Evolutionary conservation across 2,113 vertebrate genomes (phyloP).

Genomic region (Myotis yumanensis): DNA sequence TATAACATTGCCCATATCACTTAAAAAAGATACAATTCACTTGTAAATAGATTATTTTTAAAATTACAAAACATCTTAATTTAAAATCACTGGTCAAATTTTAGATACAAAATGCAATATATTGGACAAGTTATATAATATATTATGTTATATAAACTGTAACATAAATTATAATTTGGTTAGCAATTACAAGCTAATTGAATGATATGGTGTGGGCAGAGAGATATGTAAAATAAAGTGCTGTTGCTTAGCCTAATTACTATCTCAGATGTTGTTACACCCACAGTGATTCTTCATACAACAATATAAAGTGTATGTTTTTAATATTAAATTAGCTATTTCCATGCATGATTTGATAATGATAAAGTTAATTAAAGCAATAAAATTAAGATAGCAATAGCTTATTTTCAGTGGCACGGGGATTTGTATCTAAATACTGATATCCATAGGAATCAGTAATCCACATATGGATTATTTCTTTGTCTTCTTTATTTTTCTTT

Average conservation of each 20-base stretch:
- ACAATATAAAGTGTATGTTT: constrained; percentile 61
- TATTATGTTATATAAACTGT: constrained; percentile 43
- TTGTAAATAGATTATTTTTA: constrained; percentile 3
- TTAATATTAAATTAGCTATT: constrained; percentile 76
- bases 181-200: constrained; percentile 76
- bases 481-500: background rate
- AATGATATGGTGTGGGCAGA: constrained; percentile 62
- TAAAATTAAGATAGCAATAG: constrained; percentile 57
- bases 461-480: background rate
- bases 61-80: constrained; percentile 3
- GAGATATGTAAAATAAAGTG: constrained; percentile 71
- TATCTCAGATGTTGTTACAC: constrained; percentile 59
- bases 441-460: background rate
- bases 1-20: background rate
- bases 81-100: constrained; percentile 54
- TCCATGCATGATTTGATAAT: constrained; percentile 68
- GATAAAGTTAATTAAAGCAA: constrained; percentile 65
- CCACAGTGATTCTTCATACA: constrained; percentile 70
- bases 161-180: constrained; percentile 76
- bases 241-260: constrained; percentile 66
- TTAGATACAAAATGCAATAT: constrained; percentile 65
- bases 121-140: constrained; percentile 64
- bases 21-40: background rate
- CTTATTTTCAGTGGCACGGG: constrained; percentile 6
- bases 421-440: constrained; percentile 17